Percentiles rank a stretch among this genome's conserved stretches.
phyloP scores from a whole-genome alignment of 1,140 invertebrate species.

The Heterodera carotae region DNA sequence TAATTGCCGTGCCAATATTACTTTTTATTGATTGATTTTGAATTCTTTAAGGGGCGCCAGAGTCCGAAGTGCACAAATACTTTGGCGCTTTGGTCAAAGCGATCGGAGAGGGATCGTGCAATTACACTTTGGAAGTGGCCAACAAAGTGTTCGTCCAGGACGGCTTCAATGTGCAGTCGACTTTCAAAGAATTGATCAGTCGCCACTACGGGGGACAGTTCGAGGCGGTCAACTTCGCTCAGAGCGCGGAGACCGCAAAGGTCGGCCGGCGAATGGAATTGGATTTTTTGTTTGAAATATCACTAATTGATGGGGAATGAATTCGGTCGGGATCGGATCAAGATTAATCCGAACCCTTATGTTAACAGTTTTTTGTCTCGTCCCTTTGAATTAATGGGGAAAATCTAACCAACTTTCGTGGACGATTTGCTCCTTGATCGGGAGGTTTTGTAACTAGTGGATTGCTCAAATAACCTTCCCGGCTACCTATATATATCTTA shows the following conservation, averaged over 20 bases:
- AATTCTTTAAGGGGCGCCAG: background rate
- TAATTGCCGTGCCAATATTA: no score
- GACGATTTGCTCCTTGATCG: background rate
- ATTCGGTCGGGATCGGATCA: no score
- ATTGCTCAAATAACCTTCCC: no score
- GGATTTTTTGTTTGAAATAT: no score
- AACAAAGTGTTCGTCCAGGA: slow-evolving; percentile 17
- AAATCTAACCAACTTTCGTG: no score
- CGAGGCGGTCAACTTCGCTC: slow-evolving; percentile 13
- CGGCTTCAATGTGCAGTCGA: slow-evolving; percentile 3
- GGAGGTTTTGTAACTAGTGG: background rate
- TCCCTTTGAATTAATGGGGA: no score
- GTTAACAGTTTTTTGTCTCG: no score
- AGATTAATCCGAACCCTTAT: no score
- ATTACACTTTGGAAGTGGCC: slow-evolving; percentile 25
- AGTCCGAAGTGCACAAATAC: slow-evolving; percentile 17
- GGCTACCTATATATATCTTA: background rate
- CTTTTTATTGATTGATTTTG: background rate
- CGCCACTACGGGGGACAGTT: slow-evolving; percentile 22
- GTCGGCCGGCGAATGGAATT: background rate
- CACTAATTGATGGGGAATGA: background rate
- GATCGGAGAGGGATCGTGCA: background rate
- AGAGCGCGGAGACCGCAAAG: slow-evolving; percentile 24
- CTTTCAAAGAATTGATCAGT: slow-evolving; percentile 1
- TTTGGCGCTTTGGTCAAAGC: slow-evolving; percentile 5